phyloP scores from a whole-genome alignment of 2,888 invertebrate species.

The Eristalis intricaria region DNA sequence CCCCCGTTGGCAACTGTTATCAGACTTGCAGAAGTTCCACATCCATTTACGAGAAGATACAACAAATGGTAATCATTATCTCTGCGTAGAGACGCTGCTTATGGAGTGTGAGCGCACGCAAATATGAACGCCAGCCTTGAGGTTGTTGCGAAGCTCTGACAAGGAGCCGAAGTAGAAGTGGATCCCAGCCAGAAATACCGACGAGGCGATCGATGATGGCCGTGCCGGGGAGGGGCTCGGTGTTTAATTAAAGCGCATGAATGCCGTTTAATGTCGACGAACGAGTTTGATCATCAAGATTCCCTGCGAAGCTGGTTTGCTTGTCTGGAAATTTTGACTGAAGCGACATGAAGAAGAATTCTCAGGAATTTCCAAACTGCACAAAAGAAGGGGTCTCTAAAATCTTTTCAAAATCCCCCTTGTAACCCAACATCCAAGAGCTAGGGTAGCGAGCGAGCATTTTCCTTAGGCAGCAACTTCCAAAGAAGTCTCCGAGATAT shows the following conservation, averaged over 20 bases:
- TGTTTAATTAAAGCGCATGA: constrained; percentile 13
- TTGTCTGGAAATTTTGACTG: background rate
- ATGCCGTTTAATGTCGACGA: constrained; percentile 49
- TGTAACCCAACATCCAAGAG: background rate
- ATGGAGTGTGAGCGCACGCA: background rate
- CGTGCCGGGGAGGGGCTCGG: background rate
- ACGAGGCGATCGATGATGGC: too few species aligned
- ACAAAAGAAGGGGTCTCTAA: background rate
- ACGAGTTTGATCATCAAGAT: constrained; percentile 47
- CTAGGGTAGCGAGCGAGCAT: background rate
- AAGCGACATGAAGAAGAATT: background rate
- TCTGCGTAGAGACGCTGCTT: background rate
- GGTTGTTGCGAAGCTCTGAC: background rate
- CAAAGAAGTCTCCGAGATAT: background rate
- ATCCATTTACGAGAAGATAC: background rate
- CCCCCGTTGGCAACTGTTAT: background rate
- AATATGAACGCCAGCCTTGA: background rate
- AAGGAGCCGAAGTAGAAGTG: background rate
- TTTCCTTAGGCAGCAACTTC: constrained; percentile 13
- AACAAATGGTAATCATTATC: background rate
- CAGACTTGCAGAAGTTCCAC: background rate
- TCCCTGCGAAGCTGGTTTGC: constrained; percentile 17
- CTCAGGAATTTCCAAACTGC: background rate
- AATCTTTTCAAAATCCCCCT: background rate
- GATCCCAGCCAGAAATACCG: background rate